Evolutionary conservation across 2,113 vertebrate species (phyloP).

Genomic region (Caretta caretta): DNA sequence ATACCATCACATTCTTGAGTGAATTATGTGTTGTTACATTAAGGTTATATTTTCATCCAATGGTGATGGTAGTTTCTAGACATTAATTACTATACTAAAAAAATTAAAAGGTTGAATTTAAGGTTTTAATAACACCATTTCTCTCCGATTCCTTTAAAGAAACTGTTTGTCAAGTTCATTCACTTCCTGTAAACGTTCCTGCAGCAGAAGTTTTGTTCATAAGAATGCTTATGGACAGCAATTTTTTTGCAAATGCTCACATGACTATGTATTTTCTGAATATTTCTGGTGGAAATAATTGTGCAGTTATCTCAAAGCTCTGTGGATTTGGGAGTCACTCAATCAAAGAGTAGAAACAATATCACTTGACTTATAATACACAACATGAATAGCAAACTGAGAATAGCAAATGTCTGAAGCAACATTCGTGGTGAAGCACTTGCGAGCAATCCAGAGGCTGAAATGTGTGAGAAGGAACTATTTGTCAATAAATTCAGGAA

Average conservation of each 20-base stretch:
- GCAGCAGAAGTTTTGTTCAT: not conserved
- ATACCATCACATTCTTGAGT: not conserved
- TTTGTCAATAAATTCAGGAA: not conserved
- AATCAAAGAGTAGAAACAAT: not conserved
- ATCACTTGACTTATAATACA: not conserved
- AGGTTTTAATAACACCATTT: not conserved
- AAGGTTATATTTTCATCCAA: not conserved
- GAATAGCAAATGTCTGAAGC: not conserved
- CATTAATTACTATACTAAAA: not conserved
- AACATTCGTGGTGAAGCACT: fast-evolving
- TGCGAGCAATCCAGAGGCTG: not conserved
- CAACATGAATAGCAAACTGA: not conserved
- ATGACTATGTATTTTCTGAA: not conserved
- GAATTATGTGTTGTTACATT: not conserved
- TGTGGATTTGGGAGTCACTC: not conserved
- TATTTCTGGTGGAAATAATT: not conserved
- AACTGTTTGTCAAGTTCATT: not conserved
- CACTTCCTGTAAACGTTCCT: not conserved
- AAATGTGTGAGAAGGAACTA: not conserved
- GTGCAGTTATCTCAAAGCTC: fast-evolving
- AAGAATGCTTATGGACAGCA: not conserved
- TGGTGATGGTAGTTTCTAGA: not conserved
- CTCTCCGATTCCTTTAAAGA: not conserved
- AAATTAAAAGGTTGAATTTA: not conserved
- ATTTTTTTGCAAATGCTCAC: not conserved